Evolutionary conservation across 2,113 vertebrate genomes (phyloP).

Genomic region (Otus sunia): DNA sequence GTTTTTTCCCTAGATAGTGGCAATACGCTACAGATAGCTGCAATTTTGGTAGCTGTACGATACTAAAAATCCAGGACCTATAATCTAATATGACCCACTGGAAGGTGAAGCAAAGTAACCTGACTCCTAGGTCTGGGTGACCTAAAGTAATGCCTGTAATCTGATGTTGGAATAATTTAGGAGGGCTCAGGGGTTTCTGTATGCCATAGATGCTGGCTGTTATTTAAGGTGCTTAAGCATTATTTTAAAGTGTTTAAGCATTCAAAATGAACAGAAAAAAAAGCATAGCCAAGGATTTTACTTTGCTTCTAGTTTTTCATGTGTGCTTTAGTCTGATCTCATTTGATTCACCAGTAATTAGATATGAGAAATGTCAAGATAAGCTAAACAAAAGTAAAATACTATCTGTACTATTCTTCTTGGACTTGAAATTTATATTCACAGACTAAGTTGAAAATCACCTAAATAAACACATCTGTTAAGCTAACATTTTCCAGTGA

Average conservation of each 20-base stretch:
- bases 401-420: not conserved
- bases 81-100: not conserved
- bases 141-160: not conserved
- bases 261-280: not conserved
- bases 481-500: conserved; percentile 56
- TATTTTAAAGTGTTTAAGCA: not conserved
- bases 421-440: not conserved
- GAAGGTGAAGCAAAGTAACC: not conserved
- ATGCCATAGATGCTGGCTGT: not conserved
- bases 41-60: not conserved
- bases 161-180: not conserved
- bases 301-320: not conserved
- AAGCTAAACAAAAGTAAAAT: conserved; percentile 24
- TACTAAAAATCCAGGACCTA: not conserved
- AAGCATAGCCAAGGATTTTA: not conserved
- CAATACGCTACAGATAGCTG: not conserved
- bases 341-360: not conserved
- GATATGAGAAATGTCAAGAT: not conserved
- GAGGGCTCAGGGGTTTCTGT: not conserved
- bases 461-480: conserved; percentile 62
- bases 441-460: conserved; percentile 21
- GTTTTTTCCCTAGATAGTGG: not conserved
- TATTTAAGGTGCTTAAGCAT: not conserved
- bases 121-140: not conserved
- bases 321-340: not conserved